Evolutionary conservation across 1,140 invertebrate species (phyloP), one percentile per base, ranked within the genome.

Genomic region (Leptopilina boulardi): DNA sequence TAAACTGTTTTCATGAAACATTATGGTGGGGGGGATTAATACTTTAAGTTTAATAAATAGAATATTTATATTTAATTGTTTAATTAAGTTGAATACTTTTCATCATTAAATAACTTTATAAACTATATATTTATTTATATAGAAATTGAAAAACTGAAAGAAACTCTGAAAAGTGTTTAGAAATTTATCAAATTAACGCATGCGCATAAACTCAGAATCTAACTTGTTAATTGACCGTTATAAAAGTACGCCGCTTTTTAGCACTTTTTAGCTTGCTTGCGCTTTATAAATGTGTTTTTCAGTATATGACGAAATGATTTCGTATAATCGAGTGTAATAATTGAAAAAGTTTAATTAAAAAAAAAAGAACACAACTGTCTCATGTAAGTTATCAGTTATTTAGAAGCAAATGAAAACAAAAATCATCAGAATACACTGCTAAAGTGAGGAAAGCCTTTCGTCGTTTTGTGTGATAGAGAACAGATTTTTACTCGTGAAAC

Each of bases 241-340:
- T 59, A 66, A 66, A 66, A 66, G 15, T 66, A 66, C 59, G 59
- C 59, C 59, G 59, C 59, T 66, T 66, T 66, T 66, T 66, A 30
- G 59, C 59, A 51, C 47, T 44, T 44, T 44, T 44, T n/a, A 44
- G 42, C 42, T 44, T 51, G 47, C 47, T 51, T 51, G 47, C 47
- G 47, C 47, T 51, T 66, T 66, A 30, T 10, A 66, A 66, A 66
- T 66, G 59, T 66, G 59, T 51, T 66, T 66, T 66, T 66, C 59
- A 66, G 13, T 30, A 66, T 66, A 66, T 66, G 59, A 66, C 59
- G 26, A 66, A 66, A 66, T 26, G 10, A 26, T 26, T 30, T 59
- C 21, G 42, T n/a, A 15, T 13, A 47, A 3, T 47, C 4, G 15
- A 47, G 42, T 47, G 56, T 13, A 26, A 21, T 59, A 59, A 59